These are phyloP conservation scores for Drosophila bocqueti DNA, from an alignment of 1,140 invertebrate genomes.

Conservation along the genomic window DNA sequence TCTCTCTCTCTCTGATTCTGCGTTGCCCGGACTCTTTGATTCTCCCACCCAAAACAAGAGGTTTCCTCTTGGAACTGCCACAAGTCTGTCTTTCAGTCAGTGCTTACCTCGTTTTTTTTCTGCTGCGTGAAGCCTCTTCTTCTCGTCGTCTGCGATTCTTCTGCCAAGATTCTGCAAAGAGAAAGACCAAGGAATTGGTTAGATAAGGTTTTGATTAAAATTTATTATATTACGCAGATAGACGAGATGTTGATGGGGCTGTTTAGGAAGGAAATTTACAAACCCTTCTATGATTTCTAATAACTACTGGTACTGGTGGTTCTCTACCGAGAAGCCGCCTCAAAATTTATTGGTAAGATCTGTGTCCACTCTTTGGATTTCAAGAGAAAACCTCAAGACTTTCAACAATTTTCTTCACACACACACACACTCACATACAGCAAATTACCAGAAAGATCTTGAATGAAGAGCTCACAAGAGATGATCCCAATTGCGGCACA, in stretches of 20 bases:
- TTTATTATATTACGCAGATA: slow-evolving; percentile 14
- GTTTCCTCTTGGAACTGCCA: slow-evolving; percentile 7
- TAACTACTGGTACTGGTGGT: neutral
- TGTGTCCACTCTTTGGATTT: slow-evolving; percentile 1
- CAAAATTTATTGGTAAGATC: slow-evolving; percentile 32
- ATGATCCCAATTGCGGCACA: slow-evolving; percentile 37
- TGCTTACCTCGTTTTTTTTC: slow-evolving; percentile 23
- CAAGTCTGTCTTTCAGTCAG: slow-evolving; percentile 9
- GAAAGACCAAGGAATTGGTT: slow-evolving; percentile 14
- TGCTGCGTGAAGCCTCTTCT: slow-evolving; percentile 12
- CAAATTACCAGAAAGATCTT: slow-evolving; percentile 28
- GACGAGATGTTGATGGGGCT: neutral
- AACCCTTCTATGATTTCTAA: neutral
- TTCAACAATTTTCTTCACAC: slow-evolving; percentile 9
- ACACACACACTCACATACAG: neutral
- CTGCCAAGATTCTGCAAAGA: slow-evolving; percentile 24
- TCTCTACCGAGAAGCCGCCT: neutral
- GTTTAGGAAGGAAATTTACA: neutral
- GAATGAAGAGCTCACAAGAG: slow-evolving; percentile 36
- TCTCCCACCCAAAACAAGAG: slow-evolving; percentile 30
- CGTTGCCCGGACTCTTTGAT: neutral
- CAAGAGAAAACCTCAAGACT: slow-evolving; percentile 8
- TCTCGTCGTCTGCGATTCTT: slow-evolving; percentile 18
- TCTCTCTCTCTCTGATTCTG: neutral
- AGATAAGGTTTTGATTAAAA: slow-evolving; percentile 39